phyloP scores from a whole-genome alignment of 2,797 vertebrate genomes.

The Ispidina picta region DNA sequence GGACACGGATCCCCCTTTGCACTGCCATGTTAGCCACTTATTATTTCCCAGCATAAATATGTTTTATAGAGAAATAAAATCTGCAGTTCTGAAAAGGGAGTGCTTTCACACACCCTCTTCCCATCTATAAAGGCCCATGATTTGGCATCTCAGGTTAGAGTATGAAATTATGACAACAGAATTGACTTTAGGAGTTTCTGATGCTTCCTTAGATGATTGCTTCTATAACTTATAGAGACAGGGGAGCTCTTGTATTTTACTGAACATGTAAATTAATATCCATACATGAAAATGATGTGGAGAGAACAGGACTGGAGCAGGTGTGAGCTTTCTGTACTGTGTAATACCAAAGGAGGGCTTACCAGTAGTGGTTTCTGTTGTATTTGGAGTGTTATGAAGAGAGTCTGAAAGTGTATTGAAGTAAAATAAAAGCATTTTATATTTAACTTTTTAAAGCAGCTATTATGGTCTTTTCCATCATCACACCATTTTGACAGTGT shows the following conservation, averaged over 20 bases:
- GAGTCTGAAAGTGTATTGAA: slow-evolving; percentile 12
- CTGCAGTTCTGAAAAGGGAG: slow-evolving; percentile 75
- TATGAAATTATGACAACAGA: slow-evolving; percentile 81
- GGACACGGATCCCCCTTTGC: neutral
- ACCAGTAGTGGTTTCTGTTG: neutral
- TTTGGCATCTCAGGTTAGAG: slow-evolving; percentile 79
- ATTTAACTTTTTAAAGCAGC: slow-evolving; percentile 7
- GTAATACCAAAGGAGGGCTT: slow-evolving; percentile 21
- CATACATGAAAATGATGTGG: slow-evolving; percentile 72
- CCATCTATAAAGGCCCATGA: slow-evolving; percentile 76
- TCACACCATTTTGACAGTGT: neutral
- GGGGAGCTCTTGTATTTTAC: slow-evolving; percentile 77
- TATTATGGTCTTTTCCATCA: neutral
- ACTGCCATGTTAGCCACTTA: slow-evolving; percentile 62
- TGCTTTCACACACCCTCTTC: slow-evolving; percentile 70
- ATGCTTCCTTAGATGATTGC: slow-evolving; percentile 81
- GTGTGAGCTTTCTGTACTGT: slow-evolving; percentile 46
- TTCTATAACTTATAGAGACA: slow-evolving; percentile 83
- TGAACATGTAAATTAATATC: slow-evolving; percentile 82
- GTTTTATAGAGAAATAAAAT: slow-evolving; percentile 81
- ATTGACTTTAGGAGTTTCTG: slow-evolving; percentile 81
- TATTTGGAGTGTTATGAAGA: neutral
- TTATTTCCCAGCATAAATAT: slow-evolving; percentile 76
- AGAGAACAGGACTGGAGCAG: slow-evolving; percentile 46
- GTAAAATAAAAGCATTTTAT: slow-evolving; percentile 7